A percentile compares a stretch with the other conserved stretches of the same genome.
Evolutionary conservation across 2,888 invertebrate genomes (phyloP).

Genomic region (Ctenicera cuprea): DNA sequence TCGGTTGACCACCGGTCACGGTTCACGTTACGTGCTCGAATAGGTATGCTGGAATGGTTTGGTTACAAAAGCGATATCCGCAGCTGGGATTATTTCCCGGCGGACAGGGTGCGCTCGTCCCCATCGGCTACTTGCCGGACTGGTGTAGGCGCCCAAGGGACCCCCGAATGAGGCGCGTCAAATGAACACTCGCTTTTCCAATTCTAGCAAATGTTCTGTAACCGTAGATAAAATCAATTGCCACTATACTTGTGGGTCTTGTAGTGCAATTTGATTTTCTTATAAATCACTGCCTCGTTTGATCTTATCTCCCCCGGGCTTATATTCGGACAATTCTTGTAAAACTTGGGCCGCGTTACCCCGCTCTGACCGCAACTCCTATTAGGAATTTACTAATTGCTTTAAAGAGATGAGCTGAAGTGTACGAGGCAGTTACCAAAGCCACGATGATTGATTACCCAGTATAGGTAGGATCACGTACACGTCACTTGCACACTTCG

Average conservation of each 20-base stretch:
- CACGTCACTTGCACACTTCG: constrained; percentile 58
- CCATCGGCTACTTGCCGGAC: constrained; percentile 57
- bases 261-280: constrained; percentile 63
- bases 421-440: constrained; percentile 57
- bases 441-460: constrained; percentile 64
- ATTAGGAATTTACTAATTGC: constrained; percentile 60
- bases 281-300: constrained; percentile 63
- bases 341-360: not conserved
- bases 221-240: constrained; percentile 68
- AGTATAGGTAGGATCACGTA: constrained; percentile 59
- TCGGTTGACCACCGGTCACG: constrained; percentile 64
- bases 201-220: constrained; percentile 66
- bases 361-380: constrained; percentile 29
- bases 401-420: constrained; percentile 52
- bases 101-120: constrained; percentile 55
- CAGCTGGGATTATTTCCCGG: constrained; percentile 55
- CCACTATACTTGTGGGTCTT: constrained; percentile 63
- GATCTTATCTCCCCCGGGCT: constrained; percentile 57
- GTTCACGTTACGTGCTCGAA: constrained; percentile 65
- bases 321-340: not conserved
- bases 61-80: constrained; percentile 55
- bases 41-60: constrained; percentile 62
- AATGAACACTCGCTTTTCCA: constrained; percentile 63
- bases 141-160: constrained; percentile 52
- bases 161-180: constrained; percentile 59